phyloP scores from a whole-genome alignment of 1,140 invertebrate species.

The Globodera rostochiensis region DNA sequence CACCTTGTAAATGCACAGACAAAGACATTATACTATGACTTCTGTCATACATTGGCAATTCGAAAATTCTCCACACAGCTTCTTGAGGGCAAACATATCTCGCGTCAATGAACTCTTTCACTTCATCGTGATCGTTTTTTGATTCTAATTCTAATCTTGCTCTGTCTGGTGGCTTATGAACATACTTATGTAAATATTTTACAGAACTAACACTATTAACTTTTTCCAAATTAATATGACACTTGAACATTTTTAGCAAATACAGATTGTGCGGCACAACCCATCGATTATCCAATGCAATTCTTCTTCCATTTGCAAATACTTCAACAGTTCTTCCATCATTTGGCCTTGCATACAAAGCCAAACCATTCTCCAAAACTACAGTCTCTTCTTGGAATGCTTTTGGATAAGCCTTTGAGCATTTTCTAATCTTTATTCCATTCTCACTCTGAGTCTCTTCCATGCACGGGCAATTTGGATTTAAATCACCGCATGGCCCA shows the following conservation, averaged over 20 bases:
- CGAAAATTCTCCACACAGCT: slow-evolving; percentile 5
- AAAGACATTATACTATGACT: slow-evolving; percentile 13
- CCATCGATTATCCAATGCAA: slow-evolving; percentile 3
- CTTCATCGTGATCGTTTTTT: slow-evolving; percentile 14
- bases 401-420: no score
- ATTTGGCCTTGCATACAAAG: no score
- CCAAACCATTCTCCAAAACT: no score
- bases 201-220: not conserved
- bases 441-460: no score
- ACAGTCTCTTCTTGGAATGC: no score
- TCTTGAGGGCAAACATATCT: slow-evolving; percentile 15
- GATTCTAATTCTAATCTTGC: not conserved
- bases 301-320: slow-evolving; percentile 5
- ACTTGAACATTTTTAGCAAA: no score
- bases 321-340: not conserved
- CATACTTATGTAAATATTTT: slow-evolving; percentile 12
- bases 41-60: slow-evolving; percentile 16
- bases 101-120: slow-evolving; percentile 18
- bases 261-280: not conserved
- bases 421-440: no score
- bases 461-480: no score
- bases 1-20: not conserved
- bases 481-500: not conserved
- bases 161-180: slow-evolving; percentile 1
- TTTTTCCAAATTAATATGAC: no score